Conservation (phyloP, 2,113 vertebrate genomes). For the Hirundichthys speculiger region DNA sequence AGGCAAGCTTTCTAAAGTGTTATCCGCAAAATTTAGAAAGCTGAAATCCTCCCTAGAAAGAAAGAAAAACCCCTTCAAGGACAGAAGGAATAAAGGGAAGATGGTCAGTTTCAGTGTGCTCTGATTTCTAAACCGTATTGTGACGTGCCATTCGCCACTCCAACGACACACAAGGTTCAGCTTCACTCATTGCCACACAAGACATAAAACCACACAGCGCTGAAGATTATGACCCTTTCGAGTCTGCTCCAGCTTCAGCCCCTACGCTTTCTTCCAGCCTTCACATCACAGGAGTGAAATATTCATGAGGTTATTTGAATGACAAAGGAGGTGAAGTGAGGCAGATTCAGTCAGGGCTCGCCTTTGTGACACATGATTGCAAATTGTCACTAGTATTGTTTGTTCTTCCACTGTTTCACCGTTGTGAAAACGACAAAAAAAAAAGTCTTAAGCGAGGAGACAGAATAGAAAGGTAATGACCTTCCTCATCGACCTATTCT, state of each 20-base stretch:
- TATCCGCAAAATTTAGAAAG: conserved; percentile 11
- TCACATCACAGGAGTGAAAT: conserved; percentile 65
- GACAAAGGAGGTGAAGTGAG: conserved; percentile 68
- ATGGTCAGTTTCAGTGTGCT: neutral
- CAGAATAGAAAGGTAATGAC: too few relatives aligned
- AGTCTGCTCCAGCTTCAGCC: conserved; percentile 45
- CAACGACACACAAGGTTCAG: neutral
- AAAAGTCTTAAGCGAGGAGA: too few relatives aligned
- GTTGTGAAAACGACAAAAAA: conserved; percentile 15
- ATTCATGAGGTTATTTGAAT: conserved; percentile 79
- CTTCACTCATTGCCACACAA: too few relatives aligned
- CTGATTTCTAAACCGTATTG: conserved; percentile 5
- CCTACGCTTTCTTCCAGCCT: conserved; percentile 52
- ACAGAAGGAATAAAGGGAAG: conserved; percentile 23
- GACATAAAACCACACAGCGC: conserved; percentile 26
- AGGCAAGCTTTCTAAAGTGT: conserved; percentile 10
- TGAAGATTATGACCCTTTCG: conserved; percentile 48
- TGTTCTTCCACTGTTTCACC: conserved; percentile 19
- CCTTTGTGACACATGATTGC: conserved; percentile 43
- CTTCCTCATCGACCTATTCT: neutral
- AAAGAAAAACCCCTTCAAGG: conserved; percentile 9
- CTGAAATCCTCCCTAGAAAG: neutral
- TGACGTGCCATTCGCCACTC: neutral
- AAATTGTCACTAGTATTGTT: conserved; percentile 24
- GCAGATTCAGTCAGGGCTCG: conserved; percentile 38